Conservation (phyloP, 2,113 vertebrate species). For the Odocoileus virginianus region DNA sequence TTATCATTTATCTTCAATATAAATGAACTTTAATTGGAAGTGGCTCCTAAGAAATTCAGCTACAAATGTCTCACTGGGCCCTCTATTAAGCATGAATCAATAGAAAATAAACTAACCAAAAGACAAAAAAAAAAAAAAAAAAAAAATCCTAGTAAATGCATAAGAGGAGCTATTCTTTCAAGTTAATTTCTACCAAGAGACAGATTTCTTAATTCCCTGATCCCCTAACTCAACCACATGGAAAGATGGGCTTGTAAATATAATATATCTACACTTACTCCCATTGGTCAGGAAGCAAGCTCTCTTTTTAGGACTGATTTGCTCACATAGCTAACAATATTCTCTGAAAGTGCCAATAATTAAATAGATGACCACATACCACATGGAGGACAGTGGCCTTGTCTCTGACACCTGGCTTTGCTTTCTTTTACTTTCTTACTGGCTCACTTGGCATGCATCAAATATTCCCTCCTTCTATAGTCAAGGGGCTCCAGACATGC, state of each 20-base stretch:
- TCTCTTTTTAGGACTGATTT: neutral
- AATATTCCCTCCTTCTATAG: neutral
- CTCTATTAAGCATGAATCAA: constrained; percentile 62
- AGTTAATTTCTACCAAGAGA: constrained; percentile 30
- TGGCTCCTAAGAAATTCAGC: constrained; percentile 62
- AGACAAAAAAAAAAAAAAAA: neutral
- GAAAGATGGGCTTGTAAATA: neutral
- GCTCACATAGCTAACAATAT: neutral
- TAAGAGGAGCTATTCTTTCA: constrained; percentile 18
- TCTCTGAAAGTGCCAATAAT: neutral
- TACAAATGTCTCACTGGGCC: constrained; percentile 56
- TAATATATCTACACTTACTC: neutral
- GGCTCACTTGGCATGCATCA: neutral
- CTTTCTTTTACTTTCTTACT: neutral
- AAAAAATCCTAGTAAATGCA: neutral
- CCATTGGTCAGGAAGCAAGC: neutral
- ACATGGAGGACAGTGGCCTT: neutral
- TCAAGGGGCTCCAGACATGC: fast-evolving
- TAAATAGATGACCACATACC: neutral
- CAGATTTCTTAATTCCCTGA: neutral
- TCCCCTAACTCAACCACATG: neutral
- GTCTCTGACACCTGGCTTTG: neutral
- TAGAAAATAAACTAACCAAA: constrained; percentile 51
- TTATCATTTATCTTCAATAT: constrained; percentile 70
- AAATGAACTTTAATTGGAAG: constrained; percentile 64